Conservation (phyloP, 2,113 vertebrate species). For the Arenaria interpres region DNA sequence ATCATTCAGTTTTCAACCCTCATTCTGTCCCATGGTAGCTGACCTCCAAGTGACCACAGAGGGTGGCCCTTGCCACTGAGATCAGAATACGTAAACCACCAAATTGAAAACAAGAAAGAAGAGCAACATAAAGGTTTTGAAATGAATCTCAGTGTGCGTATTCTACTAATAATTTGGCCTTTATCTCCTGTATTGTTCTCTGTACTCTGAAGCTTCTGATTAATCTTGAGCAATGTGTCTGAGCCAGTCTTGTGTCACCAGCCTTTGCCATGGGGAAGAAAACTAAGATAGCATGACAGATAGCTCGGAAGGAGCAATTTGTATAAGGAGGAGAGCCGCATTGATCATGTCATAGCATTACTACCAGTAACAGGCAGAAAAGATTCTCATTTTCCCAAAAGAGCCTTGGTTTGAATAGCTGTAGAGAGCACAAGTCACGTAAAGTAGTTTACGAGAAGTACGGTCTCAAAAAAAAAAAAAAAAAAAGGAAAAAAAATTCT, state of each 20-base stretch:
- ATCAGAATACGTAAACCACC: background rate
- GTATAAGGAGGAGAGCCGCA: conserved; percentile 49
- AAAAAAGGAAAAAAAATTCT: background rate
- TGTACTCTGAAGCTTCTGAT: conserved; percentile 3
- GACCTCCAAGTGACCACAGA: background rate
- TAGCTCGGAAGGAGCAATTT: conserved; percentile 50
- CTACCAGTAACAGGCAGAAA: background rate
- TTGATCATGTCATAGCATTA: conserved; percentile 39
- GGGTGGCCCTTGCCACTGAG: background rate
- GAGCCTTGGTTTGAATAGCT: background rate
- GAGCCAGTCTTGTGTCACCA: conserved; percentile 24
- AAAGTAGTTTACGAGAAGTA: background rate
- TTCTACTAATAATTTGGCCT: conserved; percentile 11
- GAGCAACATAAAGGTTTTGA: background rate
- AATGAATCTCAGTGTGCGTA: background rate
- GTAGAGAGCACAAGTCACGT: background rate
- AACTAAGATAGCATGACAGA: conserved; percentile 21
- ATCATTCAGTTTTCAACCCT: background rate
- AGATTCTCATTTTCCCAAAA: background rate
- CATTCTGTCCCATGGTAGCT: background rate
- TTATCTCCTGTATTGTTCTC: conserved; percentile 34
- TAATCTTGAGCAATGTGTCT: conserved; percentile 15
- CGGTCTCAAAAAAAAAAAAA: background rate
- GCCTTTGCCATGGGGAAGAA: conserved; percentile 15
- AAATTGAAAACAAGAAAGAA: background rate